phyloP scores from a whole-genome alignment of 2,888 invertebrate genomes.

The Amphiduros pacificus region DNA sequence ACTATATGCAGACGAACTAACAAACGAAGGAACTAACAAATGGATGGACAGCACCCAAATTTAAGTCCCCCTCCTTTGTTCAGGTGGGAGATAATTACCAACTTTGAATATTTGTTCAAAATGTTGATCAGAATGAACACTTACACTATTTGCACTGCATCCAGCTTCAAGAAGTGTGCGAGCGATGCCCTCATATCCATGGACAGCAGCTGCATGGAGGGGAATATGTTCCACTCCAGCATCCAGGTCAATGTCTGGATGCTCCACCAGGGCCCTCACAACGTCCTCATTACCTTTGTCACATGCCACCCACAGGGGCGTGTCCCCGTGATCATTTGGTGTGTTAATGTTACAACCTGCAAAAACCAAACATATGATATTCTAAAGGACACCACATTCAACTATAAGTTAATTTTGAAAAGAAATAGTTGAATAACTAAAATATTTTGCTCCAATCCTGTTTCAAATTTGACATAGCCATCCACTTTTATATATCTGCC shows the following conservation, averaged over 20 bases:
- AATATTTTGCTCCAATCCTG: neutral
- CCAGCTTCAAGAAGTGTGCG: slow-evolving; percentile 45
- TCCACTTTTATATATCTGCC: no score
- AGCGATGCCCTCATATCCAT: slow-evolving; percentile 40
- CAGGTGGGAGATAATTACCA: no score
- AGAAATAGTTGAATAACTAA: no score
- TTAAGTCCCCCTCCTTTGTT: no score
- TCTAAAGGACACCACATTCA: no score
- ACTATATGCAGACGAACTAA: no score
- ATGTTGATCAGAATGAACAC: slow-evolving; percentile 6
- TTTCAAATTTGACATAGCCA: neutral
- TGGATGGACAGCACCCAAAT: no score
- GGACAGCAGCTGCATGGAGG: slow-evolving; percentile 46
- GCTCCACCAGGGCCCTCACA: slow-evolving; percentile 39
- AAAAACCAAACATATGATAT: neutral
- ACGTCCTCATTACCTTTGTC: slow-evolving; percentile 45
- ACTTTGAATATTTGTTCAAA: no score
- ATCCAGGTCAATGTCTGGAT: slow-evolving; percentile 35
- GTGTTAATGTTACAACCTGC: slow-evolving; percentile 52
- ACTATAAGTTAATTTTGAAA: no score
- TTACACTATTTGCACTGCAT: slow-evolving; percentile 52
- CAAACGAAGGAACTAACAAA: no score
- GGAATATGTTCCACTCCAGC: slow-evolving; percentile 35
- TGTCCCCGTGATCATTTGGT: slow-evolving; percentile 38
- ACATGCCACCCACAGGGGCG: slow-evolving; percentile 51